phyloP scores from a whole-genome alignment of 2,113 vertebrate species.

The Pyrgilauda ruficollis region DNA sequence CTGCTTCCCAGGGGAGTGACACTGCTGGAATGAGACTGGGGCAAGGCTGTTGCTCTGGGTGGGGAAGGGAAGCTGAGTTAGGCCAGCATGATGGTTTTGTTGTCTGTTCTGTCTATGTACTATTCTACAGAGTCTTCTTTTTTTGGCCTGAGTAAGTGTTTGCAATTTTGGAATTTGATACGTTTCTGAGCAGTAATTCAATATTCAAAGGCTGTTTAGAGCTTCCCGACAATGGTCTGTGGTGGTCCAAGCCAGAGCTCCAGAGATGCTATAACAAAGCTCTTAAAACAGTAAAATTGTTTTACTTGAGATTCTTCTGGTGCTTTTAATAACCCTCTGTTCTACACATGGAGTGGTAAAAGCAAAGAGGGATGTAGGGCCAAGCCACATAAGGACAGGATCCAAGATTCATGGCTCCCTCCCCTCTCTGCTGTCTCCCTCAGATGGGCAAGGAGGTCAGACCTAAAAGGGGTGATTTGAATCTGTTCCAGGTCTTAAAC shows the following conservation, averaged over 20 bases:
- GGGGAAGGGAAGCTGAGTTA: background rate
- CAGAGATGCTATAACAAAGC: background rate
- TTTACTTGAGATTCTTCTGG: constrained; percentile 13
- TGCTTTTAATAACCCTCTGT: background rate
- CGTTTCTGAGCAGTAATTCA: background rate
- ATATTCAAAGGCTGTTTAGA: background rate
- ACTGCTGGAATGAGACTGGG: background rate
- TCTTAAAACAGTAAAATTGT: constrained; percentile 2
- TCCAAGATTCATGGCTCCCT: constrained; percentile 7
- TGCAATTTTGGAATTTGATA: background rate
- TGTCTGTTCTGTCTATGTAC: background rate
- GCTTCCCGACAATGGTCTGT: background rate
- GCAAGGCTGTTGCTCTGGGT: background rate
- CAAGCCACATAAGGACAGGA: background rate
- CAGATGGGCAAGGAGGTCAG: background rate
- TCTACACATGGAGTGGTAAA: background rate
- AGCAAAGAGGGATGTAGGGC: background rate
- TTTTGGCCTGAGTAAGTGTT: background rate
- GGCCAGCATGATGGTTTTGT: background rate
- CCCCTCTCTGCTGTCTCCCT: background rate
- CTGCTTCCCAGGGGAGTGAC: background rate
- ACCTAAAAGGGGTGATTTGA: constrained; percentile 25
- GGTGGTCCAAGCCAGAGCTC: background rate
- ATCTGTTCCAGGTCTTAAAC: constrained; percentile 26
- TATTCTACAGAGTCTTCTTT: background rate